Evolutionary conservation across 2,113 vertebrate genomes (phyloP).

Genomic region (Candoia aspera): DNA sequence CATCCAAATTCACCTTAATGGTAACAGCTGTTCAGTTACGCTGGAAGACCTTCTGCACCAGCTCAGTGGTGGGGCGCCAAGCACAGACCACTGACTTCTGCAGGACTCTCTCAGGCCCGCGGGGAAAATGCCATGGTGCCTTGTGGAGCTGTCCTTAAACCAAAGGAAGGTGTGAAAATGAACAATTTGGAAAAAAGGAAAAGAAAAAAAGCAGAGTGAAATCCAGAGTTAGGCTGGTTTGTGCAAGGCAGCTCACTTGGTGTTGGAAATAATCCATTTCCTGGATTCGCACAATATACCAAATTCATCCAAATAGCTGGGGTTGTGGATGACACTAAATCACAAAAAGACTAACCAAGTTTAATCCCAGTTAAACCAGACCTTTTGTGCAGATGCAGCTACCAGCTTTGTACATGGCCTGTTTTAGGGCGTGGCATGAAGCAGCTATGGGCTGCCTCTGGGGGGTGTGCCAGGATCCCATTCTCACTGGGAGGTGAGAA

Average conservation of each 20-base stretch:
- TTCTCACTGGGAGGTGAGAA: neutral
- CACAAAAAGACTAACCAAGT: neutral
- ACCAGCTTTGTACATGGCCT: neutral
- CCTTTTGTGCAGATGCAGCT: neutral
- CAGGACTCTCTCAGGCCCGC: neutral
- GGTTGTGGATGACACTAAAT: neutral
- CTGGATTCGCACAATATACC: neutral
- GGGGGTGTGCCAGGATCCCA: neutral
- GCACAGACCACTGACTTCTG: neutral
- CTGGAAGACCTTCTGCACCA: neutral
- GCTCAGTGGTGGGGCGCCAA: neutral
- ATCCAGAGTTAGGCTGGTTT: no score
- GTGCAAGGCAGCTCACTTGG: no score
- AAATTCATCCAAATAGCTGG: neutral
- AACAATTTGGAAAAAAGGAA: no score
- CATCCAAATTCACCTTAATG: neutral
- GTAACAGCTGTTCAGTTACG: neutral
- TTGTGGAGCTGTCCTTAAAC: no score
- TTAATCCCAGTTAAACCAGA: neutral
- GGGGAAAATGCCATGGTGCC: no score
- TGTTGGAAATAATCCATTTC: neutral
- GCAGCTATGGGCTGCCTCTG: neutral
- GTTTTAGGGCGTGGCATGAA: neutral
- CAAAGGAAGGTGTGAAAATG: no score
- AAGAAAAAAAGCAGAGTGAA: no score